phyloP scores from a whole-genome alignment of 2,797 vertebrate genomes.

The Enteromius unitaeniatus region DNA sequence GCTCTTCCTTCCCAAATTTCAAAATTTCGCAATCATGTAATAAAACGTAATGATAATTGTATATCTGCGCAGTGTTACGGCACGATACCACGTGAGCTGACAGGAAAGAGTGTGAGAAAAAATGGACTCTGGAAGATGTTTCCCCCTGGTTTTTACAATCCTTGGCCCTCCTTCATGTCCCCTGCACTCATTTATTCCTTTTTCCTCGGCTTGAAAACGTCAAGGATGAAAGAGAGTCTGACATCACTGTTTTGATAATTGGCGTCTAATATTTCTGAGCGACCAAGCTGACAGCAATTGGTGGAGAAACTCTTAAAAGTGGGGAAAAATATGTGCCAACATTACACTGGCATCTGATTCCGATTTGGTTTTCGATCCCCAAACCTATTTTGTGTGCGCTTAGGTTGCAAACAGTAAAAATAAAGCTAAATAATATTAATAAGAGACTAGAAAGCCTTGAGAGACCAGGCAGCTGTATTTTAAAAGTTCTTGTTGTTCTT shows the following conservation, averaged over 20 bases:
- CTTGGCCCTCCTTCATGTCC: conserved; percentile 39
- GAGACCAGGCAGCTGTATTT: not conserved
- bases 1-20: conserved; percentile 49
- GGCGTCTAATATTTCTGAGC: conserved; percentile 74
- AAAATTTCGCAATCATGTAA: conserved; percentile 55
- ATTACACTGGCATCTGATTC: conserved; percentile 46
- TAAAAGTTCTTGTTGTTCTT: conserved; percentile 1
- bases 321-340: conserved; percentile 33
- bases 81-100: conserved; percentile 23
- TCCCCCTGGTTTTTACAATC: conserved; percentile 44
- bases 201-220: conserved; percentile 56
- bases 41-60: conserved; percentile 57
- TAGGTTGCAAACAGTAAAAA: conserved; percentile 30
- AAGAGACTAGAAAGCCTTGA: not conserved
- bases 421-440: conserved; percentile 26
- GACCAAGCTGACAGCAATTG: conserved; percentile 71
- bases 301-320: conserved; percentile 62
- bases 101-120: conserved; percentile 36
- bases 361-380: conserved; percentile 2
- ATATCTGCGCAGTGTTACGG: conserved; percentile 57
- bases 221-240: conserved; percentile 73
- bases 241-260: conserved; percentile 72
- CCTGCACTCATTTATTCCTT: conserved; percentile 50
- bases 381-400: conserved; percentile 13
- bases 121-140: conserved; percentile 53